Conservation (phyloP, 2,797 vertebrate genomes). For the Acropternis orthonyx region DNA sequence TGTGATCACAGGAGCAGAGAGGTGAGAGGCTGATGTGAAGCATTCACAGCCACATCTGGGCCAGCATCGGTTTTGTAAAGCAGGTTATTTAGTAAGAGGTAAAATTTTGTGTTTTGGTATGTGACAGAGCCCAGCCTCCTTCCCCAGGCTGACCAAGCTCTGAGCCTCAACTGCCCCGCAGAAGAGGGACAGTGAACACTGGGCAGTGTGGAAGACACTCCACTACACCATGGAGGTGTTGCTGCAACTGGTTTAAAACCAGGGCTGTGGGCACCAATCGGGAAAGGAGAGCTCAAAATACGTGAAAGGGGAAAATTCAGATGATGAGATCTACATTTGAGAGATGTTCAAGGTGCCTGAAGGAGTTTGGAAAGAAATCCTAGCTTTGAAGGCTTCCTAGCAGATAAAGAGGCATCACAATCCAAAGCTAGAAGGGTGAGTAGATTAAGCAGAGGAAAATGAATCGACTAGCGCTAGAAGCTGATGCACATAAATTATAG, state of each 20-base stretch:
- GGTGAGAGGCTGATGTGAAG: neutral
- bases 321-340: neutral
- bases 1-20: neutral
- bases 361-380: neutral
- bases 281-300: neutral
- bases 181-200: neutral
- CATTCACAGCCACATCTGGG: neutral
- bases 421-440: neutral
- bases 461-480: neutral
- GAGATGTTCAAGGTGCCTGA: neutral
- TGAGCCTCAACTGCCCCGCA: neutral
- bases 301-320: neutral
- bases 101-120: neutral
- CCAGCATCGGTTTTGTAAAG: neutral
- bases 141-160: neutral
- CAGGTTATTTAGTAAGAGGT: neutral
- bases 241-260: neutral
- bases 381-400: neutral
- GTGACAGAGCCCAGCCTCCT: neutral
- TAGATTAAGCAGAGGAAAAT: neutral
- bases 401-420: neutral
- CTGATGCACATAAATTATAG: neutral
- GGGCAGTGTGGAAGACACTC: neutral
- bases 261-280: neutral
- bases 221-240: neutral